A percentile compares a stretch with the other conserved stretches of the same genome.
Conservation (phyloP, 2,113 vertebrate species). For the Dicerorhinus sumatrensis region DNA sequence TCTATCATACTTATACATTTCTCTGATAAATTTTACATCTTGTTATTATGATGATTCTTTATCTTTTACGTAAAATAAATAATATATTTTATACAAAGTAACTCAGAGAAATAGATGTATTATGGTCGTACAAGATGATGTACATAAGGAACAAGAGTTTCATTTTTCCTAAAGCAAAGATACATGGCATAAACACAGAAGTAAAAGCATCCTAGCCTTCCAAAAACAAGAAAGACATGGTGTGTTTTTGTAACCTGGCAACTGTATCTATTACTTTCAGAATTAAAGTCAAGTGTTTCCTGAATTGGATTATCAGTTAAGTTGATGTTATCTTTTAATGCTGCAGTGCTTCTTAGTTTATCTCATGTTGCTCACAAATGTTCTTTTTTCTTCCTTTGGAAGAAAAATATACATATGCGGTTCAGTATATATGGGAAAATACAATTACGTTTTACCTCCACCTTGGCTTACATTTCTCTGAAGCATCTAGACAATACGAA, state of each 20-base stretch:
- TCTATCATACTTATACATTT: not conserved
- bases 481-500: not conserved
- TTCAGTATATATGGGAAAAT: not conserved
- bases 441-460: not conserved
- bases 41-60: not conserved
- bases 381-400: not conserved
- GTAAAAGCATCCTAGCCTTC: conserved; percentile 13
- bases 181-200: not conserved
- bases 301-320: conserved; percentile 46
- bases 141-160: not conserved
- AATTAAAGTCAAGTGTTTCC: not conserved
- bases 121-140: not conserved
- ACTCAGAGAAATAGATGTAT: not conserved
- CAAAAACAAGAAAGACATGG: conserved; percentile 40
- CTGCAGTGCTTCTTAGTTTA: not conserved
- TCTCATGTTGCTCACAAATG: not conserved
- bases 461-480: not conserved
- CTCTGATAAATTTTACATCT: not conserved
- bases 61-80: not conserved
- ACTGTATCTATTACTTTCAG: conserved; percentile 23
- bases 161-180: not conserved
- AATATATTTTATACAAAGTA: not conserved
- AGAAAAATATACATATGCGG: not conserved
- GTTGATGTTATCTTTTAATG: not conserved
- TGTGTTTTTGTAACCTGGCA: conserved; percentile 45